Base-by-base conservation (phyloP, 2,113 vertebrate genomes). In the Phocoena sinus region DNA sequence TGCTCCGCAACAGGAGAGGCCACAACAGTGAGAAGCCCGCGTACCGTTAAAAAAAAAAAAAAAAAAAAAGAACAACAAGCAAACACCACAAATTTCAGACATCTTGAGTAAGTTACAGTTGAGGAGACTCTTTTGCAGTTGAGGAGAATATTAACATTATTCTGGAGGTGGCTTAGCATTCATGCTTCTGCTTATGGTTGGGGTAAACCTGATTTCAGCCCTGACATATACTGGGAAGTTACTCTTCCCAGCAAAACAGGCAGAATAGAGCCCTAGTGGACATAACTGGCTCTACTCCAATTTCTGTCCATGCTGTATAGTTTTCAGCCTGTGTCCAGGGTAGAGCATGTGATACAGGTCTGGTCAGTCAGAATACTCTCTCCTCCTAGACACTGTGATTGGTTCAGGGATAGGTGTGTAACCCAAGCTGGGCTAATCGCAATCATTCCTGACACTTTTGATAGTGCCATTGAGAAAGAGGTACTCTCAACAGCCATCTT, bases 101-200 rank as follows among this genome's bases (percentile, higher is more conserved):
- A 92, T 82, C 41, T 73, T 89, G 44, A 94, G 44, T 91, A 71
- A 93, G 53, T 97, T 80, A 95, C 31, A 83, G 50, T 2, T 88
- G 47, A 91, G 9, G n/a, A 73, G 71, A 92, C 2, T 23, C 31
- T 53, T 63, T 41, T 67, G 26, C 33, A 71, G 20, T 50, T 36
- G 21, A 58, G 77, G 36, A 91, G 26, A 28, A 80, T 38, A 31
- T 41, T 71, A 90, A 74, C 36, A 88, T 44, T 63, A 70, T 38
- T 81, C 5, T 15, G 21, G 21, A 56, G 38, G 7, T 10, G 13
- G 73, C 20, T 60, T 87, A 67, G 33, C 23, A 70, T 41, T 87
- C 31, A 50, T 33, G 23, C 17, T 83, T 84, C 70, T 81, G n/a
- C 10, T 81, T 47, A 1, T 38, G 15, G 21, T 53, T 71, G 21